Conservation (phyloP, 2,113 vertebrate genomes). For the Bucco capensis region DNA sequence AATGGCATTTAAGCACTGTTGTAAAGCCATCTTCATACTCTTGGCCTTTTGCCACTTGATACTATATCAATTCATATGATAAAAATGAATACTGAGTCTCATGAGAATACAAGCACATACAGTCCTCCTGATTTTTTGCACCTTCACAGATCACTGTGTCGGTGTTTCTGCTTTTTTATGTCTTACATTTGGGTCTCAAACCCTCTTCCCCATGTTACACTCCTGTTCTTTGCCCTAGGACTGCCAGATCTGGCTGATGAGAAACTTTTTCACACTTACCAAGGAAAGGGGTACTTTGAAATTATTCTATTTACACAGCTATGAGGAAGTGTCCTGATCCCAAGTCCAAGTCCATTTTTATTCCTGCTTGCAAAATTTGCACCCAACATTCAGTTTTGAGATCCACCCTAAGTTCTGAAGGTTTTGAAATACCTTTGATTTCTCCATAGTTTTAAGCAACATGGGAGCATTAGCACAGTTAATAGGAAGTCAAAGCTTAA, state of each 20-base stretch:
- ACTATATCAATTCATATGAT: background rate
- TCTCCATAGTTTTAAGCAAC: background rate
- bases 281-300: background rate
- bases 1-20: background rate
- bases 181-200: background rate
- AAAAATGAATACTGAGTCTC: background rate
- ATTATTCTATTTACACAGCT: background rate
- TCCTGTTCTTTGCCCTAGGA: background rate
- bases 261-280: background rate
- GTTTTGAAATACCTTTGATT: background rate
- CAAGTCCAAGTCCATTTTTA: background rate
- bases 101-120: background rate
- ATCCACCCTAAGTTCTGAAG: background rate
- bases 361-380: background rate
- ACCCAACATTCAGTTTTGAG: background rate
- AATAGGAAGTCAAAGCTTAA: background rate
- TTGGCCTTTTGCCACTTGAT: background rate
- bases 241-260: background rate
- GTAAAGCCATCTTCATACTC: background rate
- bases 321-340: background rate
- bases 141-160: background rate
- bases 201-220: background rate
- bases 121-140: background rate
- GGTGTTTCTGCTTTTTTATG: background rate
- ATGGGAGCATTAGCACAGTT: background rate